Conservation (phyloP, 2,888 invertebrate species). For the Arctia plantaginis region DNA sequence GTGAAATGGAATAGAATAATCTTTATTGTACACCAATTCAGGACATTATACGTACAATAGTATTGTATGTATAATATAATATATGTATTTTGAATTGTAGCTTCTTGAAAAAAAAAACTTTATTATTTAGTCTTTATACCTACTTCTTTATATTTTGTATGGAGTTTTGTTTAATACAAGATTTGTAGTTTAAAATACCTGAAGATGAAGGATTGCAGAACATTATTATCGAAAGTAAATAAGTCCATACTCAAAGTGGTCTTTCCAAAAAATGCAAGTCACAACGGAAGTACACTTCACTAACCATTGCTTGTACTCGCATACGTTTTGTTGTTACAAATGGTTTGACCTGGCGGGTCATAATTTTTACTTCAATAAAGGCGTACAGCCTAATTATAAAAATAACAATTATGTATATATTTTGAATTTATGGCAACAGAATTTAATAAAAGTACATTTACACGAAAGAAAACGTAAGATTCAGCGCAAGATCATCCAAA, state of each 20-base stretch:
- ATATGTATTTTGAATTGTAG: no score
- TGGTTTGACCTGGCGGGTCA: slow-evolving; percentile 32
- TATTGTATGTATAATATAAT: no score
- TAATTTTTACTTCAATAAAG: slow-evolving; percentile 22
- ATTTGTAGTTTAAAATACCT: neutral
- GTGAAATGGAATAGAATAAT: no score
- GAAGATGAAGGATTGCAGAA: neutral
- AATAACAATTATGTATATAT: neutral
- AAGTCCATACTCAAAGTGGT: slow-evolving; percentile 27
- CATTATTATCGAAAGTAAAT: neutral
- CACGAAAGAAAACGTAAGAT: neutral
- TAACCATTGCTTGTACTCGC: slow-evolving; percentile 34
- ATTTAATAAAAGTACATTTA: neutral
- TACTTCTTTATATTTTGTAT: no score
- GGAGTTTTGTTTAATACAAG: neutral
- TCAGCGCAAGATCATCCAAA: neutral
- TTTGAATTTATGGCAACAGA: neutral
- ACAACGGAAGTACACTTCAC: slow-evolving; percentile 46
- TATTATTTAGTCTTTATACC: no score
- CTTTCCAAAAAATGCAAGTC: slow-evolving; percentile 44
- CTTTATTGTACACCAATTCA: no score
- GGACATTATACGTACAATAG: no score
- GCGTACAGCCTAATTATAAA: slow-evolving; percentile 6
- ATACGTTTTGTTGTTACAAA: slow-evolving; percentile 20
- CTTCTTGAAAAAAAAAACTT: no score